Conservation (phyloP, 2,113 vertebrate genomes). For the Micronycteris hirsuta region DNA sequence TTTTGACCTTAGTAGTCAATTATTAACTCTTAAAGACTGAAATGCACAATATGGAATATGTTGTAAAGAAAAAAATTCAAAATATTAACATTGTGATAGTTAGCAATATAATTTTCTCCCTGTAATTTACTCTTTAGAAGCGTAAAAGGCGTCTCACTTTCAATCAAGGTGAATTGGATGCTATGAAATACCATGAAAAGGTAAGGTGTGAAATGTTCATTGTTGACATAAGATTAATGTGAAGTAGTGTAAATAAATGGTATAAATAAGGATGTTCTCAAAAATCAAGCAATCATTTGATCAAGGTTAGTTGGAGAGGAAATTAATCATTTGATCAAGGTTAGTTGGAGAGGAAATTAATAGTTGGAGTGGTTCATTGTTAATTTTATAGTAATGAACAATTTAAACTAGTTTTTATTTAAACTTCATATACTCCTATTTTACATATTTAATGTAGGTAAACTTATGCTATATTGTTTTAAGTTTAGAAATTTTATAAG, state of each 20-base stretch:
- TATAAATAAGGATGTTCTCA: background rate
- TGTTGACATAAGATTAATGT: background rate
- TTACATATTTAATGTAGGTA: background rate
- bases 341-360: slow-evolving; percentile 13
- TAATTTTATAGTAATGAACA: background rate
- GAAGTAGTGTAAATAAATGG: background rate
- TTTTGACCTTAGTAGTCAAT: background rate
- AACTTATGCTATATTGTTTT: background rate
- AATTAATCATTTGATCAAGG: background rate
- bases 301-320: background rate
- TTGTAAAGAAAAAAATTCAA: background rate
- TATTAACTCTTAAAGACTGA: background rate
- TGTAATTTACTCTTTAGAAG: slow-evolving; percentile 81
- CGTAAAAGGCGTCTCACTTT: slow-evolving; percentile 83
- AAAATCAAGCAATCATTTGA: background rate
- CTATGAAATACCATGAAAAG: slow-evolving; percentile 88
- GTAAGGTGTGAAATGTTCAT: slow-evolving; percentile 73
- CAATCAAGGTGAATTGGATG: slow-evolving; percentile 93
- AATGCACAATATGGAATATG: background rate
- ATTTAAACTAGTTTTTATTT: background rate
- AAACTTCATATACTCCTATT: background rate
- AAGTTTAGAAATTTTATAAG: background rate
- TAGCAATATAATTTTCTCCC: background rate
- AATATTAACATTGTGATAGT: background rate
- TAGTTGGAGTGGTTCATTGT: background rate